Evolutionary conservation across 2,888 invertebrate genomes (phyloP), one percentile per base, ranked within the genome.

Genomic region (Molanna angustata): DNA sequence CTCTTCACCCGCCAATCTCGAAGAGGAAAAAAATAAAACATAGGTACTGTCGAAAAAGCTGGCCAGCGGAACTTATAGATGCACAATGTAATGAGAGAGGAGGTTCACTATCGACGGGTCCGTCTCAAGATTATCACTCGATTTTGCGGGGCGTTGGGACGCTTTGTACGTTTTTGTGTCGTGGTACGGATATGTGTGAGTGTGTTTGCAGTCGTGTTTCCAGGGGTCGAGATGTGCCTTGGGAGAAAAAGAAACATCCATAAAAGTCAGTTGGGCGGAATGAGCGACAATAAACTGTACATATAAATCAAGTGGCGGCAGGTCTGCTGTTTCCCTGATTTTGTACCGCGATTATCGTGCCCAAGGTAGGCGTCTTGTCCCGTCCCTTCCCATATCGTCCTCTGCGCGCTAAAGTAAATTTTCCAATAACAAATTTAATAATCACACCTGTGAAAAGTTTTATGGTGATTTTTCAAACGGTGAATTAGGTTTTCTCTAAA

Each of bases 241-340:
- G 4, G 47, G 37, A 48, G 53, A 57, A 58, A 61, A 59, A 63
- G 65, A 65, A 66, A 67, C 65, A 65, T 66, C 66, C 65, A 66
- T 67, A 66, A 67, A 67, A 67, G 66, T 66, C 66, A 66, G 61
- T 66, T 63, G 65, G 62, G 64, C 63, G 66, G 66, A 67, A 67
- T 66, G 65, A 66, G 66, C 65, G 66, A 64, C 66, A 66, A 67
- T 67, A 67, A 67, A 67, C 65, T 66, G 65, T 64, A 65, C 64
- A 64, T 64, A 67, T 67, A 67, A 66, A 67, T 66, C 65, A 66
- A 62, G 52, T 55, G 57, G 61, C 56, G 45, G 59, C 54, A 63
- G 63, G 63, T 62, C 63, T 66, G n/a, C n/a, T n/a, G n/a, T 64
- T 63, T 65, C 63, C 61, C 63, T 65, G 63, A 64, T 65, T 64